These are phyloP conservation scores for Amiota minor DNA, from an alignment of 2,888 invertebrate genomes.

Conservation along the genomic window DNA sequence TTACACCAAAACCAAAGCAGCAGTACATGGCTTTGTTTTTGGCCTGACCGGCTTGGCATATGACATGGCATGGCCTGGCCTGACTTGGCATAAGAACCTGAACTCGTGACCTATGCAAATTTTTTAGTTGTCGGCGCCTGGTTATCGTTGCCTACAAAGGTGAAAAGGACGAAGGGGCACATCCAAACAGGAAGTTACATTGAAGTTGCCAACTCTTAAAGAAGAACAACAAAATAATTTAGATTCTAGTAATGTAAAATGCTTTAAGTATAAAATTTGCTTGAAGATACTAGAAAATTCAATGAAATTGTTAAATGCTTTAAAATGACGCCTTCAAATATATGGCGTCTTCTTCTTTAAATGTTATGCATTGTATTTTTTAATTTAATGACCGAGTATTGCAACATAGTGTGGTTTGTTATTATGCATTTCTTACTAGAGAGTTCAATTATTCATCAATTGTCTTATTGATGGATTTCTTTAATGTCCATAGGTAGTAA, in stretches of 20 bases:
- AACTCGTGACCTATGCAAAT: constrained; percentile 71
- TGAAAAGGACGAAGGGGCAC: constrained; percentile 49
- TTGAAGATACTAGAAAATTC: too few relatives aligned
- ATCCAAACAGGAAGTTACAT: constrained; percentile 61
- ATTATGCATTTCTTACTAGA: too few relatives aligned
- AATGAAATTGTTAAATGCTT: too few relatives aligned
- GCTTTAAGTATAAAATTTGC: not conserved
- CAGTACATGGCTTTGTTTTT: not conserved
- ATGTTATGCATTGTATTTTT: too few relatives aligned
- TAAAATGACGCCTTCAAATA: too few relatives aligned
- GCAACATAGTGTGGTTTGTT: too few relatives aligned
- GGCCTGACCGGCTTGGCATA: not conserved
- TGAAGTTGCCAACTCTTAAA: constrained; percentile 51
- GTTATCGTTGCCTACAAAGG: too few relatives aligned
- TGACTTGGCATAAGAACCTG: constrained; percentile 52
- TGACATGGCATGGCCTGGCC: constrained; percentile 2
- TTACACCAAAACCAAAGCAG: not conserved
- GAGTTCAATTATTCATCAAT: too few relatives aligned
- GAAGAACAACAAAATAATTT: constrained; percentile 53
- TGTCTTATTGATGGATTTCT: too few relatives aligned
- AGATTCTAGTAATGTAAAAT: not conserved
- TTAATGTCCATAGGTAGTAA: too few relatives aligned
- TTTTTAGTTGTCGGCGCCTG: constrained; percentile 37
- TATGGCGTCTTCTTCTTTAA: too few relatives aligned
- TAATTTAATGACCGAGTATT: too few relatives aligned